Evolutionary conservation across 2,113 vertebrate genomes (phyloP).

Genomic region (Pedetes capensis): DNA sequence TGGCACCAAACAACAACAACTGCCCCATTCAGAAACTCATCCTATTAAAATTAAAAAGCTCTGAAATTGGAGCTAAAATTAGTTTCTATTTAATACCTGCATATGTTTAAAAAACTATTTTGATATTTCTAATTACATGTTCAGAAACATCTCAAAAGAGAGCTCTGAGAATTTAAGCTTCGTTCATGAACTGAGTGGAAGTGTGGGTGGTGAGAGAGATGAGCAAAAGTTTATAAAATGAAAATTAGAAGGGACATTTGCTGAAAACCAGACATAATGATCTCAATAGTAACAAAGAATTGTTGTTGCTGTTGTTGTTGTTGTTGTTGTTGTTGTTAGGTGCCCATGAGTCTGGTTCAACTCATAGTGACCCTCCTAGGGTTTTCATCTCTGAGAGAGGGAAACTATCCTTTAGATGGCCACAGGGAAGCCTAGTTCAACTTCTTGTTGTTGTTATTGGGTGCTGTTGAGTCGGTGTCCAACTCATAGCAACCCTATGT

Average conservation of each 20-base stretch:
- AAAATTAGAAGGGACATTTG: conserved; percentile 5
- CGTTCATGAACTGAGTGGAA: neutral
- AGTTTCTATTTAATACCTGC: neutral
- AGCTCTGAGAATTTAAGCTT: neutral
- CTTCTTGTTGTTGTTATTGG: too few species aligned
- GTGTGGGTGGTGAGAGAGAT: neutral
- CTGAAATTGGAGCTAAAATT: neutral
- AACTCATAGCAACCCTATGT: too few species aligned
- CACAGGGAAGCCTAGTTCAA: neutral
- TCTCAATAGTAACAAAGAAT: neutral
- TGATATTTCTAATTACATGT: neutral
- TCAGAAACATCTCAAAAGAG: neutral
- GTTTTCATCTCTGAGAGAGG: neutral
- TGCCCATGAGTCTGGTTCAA: too few species aligned
- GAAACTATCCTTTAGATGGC: neutral
- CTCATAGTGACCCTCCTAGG: too few species aligned
- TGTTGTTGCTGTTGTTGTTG: too few species aligned
- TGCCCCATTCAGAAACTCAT: neutral
- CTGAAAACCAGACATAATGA: neutral
- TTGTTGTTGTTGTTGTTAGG: too few species aligned
- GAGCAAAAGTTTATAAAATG: neutral
- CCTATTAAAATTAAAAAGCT: neutral
- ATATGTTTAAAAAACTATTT: neutral
- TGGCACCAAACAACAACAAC: too few species aligned
- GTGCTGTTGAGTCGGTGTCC: too few species aligned